These are phyloP conservation scores for Betta splendens DNA, from an alignment of 2,797 vertebrate species.

Conservation along the genomic window DNA sequence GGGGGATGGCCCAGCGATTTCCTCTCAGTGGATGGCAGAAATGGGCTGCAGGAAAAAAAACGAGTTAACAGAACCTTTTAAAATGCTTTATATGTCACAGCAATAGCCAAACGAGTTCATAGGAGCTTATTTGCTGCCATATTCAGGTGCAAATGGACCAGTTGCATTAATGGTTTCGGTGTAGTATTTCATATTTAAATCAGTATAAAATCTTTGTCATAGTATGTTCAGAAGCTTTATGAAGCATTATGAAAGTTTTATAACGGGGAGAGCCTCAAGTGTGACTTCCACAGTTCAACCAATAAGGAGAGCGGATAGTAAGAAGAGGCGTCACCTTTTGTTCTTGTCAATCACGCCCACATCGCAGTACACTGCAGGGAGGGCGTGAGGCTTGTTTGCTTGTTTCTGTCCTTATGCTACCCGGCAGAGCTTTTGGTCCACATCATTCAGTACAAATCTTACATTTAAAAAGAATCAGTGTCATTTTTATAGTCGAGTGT, in stretches of 20 bases:
- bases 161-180: neutral
- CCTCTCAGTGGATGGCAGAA: slow-evolving; percentile 61
- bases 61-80: too few relatives aligned
- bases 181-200: neutral
- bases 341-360: slow-evolving; percentile 55
- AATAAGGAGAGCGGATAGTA: slow-evolving; percentile 47
- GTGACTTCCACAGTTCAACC: slow-evolving; percentile 49
- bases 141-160: neutral
- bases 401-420: slow-evolving; percentile 40
- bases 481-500: neutral
- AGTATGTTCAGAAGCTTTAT: neutral
- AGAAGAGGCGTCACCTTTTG: slow-evolving; percentile 29
- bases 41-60: slow-evolving; percentile 21
- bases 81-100: neutral
- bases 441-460: too few relatives aligned
- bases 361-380: slow-evolving; percentile 38
- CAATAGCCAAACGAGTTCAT: neutral
- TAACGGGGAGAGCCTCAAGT: slow-evolving; percentile 53
- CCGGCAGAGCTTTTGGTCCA: too few relatives aligned
- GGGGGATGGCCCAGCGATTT: slow-evolving; percentile 69
- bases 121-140: slow-evolving; percentile 1
- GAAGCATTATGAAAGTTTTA: slow-evolving; percentile 9
- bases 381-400: neutral
- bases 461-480: too few relatives aligned
- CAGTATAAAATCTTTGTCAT: neutral